Evolutionary conservation across 2,888 invertebrate genomes (phyloP).

Genomic region (Mimas tiliae): DNA sequence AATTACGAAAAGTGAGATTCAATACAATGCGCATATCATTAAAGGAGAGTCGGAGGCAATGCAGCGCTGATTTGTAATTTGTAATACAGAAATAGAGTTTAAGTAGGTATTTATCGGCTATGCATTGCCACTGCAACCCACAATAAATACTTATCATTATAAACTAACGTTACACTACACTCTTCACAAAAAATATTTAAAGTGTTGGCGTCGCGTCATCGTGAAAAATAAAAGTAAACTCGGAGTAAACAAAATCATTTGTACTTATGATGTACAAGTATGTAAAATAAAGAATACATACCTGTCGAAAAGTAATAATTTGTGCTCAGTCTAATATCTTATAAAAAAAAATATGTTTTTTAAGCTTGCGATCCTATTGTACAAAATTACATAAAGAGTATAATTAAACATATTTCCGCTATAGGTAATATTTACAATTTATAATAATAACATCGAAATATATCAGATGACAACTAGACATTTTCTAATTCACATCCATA

Average conservation of each 20-base stretch:
- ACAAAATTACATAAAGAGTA: conserved; percentile 43
- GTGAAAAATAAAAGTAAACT: neutral
- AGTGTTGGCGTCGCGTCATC: no score
- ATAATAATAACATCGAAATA: conserved; percentile 54
- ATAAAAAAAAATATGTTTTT: conserved; percentile 41
- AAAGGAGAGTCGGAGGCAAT: conserved; percentile 38
- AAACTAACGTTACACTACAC: neutral
- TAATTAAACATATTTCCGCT: conserved; percentile 33
- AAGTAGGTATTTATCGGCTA: conserved; percentile 32
- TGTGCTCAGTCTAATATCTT: conserved; percentile 66
- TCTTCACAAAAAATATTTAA: neutral
- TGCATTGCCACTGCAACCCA: conserved; percentile 41
- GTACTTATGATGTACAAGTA: conserved; percentile 48
- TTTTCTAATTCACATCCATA: conserved; percentile 37
- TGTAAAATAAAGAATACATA: conserved; percentile 40
- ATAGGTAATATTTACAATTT: conserved; percentile 65
- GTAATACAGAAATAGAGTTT: conserved; percentile 29
- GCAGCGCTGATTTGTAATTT: conserved; percentile 40
- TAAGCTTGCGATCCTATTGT: conserved; percentile 36
- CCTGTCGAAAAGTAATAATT: conserved; percentile 47
- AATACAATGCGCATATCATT: conserved; percentile 43
- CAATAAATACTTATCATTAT: conserved; percentile 49
- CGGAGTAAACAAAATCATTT: conserved; percentile 32
- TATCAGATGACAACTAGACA: conserved; percentile 53
- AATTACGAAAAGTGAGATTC: conserved; percentile 53